Percentiles rank a stretch among this genome's conserved stretches.
Conservation (phyloP, 1,140 invertebrate species). For the Zaprionus kolodkinae region DNA sequence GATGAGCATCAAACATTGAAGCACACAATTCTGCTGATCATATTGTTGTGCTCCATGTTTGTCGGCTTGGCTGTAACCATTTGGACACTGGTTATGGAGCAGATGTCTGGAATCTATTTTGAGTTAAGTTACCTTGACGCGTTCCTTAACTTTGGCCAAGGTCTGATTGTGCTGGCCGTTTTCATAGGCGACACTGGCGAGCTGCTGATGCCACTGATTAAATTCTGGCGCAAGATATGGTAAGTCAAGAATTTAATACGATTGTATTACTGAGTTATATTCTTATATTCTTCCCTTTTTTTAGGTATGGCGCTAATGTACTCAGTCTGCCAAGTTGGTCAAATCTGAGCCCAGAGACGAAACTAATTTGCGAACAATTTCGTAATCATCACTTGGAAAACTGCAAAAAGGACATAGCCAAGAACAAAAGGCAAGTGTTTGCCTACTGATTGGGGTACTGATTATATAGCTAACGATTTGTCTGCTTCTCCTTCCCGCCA, state of each 20-base stretch:
- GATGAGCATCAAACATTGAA: constrained; percentile 90
- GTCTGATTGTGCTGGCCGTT: constrained; percentile 92
- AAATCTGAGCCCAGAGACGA: constrained; percentile 90
- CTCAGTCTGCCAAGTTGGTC: constrained; percentile 89
- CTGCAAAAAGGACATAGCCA: constrained; percentile 91
- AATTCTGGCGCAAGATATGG: constrained; percentile 87
- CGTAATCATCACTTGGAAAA: constrained; percentile 92
- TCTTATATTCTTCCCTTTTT: background rate
- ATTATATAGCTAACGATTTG: background rate
- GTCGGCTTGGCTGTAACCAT: constrained; percentile 93
- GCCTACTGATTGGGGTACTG: background rate
- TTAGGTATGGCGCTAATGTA: constrained; percentile 88
- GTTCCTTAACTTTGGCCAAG: constrained; percentile 95
- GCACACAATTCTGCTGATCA: constrained; percentile 93
- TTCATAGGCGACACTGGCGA: constrained; percentile 93
- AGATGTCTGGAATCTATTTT: constrained; percentile 94
- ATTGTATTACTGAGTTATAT: background rate
- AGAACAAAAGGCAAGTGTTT: constrained; percentile 86
- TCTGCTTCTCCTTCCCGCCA: constrained; percentile 3
- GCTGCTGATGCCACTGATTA: constrained; percentile 88
- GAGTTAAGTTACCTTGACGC: constrained; percentile 96
- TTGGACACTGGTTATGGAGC: constrained; percentile 93
- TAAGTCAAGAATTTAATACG: constrained; percentile 15
- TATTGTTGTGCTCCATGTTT: constrained; percentile 94
- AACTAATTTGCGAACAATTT: constrained; percentile 95